Conservation (phyloP, 2,797 vertebrate genomes). For the Chaetophractus vellerosus region DNA sequence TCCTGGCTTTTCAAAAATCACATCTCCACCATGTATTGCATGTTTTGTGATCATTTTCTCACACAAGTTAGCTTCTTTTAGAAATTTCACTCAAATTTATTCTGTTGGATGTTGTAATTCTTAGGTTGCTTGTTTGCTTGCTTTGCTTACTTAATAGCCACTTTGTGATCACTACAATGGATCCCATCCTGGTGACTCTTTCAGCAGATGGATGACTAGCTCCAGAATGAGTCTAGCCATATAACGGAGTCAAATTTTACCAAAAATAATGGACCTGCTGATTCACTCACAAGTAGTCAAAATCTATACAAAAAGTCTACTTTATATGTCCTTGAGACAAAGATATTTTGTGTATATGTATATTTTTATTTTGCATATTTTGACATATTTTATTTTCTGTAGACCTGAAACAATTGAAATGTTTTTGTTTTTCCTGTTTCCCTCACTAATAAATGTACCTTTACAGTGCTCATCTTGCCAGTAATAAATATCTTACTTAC, state of each 20-base stretch:
- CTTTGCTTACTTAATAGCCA: slow-evolving; percentile 15
- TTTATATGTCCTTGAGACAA: slow-evolving; percentile 38
- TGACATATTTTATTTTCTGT: slow-evolving; percentile 14
- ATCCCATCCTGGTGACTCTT: not conserved
- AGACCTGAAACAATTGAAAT: slow-evolving; percentile 23
- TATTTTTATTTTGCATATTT: slow-evolving; percentile 14
- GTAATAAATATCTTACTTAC: not conserved
- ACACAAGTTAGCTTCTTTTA: slow-evolving; percentile 27
- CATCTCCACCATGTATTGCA: not conserved
- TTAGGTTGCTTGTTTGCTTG: not conserved
- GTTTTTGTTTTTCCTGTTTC: slow-evolving; percentile 58
- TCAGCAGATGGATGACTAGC: not conserved
- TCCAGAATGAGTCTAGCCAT: not conserved
- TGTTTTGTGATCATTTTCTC: not conserved
- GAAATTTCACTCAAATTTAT: slow-evolving; percentile 49
- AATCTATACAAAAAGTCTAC: slow-evolving; percentile 21
- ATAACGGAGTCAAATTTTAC: not conserved
- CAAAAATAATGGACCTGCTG: slow-evolving; percentile 43
- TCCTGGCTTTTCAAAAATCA: not conserved
- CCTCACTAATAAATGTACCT: slow-evolving; percentile 73
- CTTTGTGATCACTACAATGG: not conserved
- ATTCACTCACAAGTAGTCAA: slow-evolving; percentile 37
- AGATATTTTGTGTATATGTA: no score
- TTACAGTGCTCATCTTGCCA: slow-evolving; percentile 47
- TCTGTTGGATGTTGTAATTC: not conserved